A percentile compares a stretch with the other conserved stretches of the same genome.
Evolutionary conservation across 30 jellyfish, hydroid and myxozoan genomes (phyloP).

Genomic region (Morbakka virulenta): DNA sequence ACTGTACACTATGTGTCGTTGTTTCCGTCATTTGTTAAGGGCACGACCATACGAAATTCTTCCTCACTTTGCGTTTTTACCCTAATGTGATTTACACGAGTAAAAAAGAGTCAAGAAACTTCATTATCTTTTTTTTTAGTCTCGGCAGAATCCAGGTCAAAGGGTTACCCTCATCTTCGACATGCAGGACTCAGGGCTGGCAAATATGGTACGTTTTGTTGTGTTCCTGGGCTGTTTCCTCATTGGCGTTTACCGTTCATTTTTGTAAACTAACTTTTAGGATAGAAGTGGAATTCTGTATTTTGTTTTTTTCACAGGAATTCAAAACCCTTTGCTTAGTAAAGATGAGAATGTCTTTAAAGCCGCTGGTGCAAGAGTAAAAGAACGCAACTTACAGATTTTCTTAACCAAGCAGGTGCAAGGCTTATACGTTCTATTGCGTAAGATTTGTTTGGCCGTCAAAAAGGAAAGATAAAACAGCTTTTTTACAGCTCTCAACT

Average conservation of each 20-base stretch:
- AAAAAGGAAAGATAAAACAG: too few relatives aligned
- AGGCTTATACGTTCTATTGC: too few relatives aligned
- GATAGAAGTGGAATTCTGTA: background rate
- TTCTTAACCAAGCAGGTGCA: too few relatives aligned
- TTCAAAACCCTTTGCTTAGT: too few relatives aligned
- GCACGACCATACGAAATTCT: too few relatives aligned
- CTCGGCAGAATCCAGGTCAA: conserved; percentile 71
- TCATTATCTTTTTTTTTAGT: conserved; percentile 21
- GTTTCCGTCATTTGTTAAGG: background rate
- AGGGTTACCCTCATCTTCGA: conserved; percentile 80
- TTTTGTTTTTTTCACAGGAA: background rate
- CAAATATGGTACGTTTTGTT: conserved; percentile 76
- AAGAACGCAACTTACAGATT: too few relatives aligned
- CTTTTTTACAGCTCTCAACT: too few relatives aligned
- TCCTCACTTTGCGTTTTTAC: too few relatives aligned
- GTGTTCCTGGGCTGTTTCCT: background rate
- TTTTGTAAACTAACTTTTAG: background rate
- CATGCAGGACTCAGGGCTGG: conserved; percentile 91
- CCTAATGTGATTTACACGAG: too few relatives aligned
- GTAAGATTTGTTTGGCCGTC: too few relatives aligned
- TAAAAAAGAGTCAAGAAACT: background rate
- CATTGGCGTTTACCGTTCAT: background rate
- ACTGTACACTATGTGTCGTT: background rate
- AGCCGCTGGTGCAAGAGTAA: too few relatives aligned
- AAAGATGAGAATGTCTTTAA: too few relatives aligned